Evolutionary conservation across 2,888 invertebrate species (phyloP).

Genomic region (Phoenoteleia sp.): DNA sequence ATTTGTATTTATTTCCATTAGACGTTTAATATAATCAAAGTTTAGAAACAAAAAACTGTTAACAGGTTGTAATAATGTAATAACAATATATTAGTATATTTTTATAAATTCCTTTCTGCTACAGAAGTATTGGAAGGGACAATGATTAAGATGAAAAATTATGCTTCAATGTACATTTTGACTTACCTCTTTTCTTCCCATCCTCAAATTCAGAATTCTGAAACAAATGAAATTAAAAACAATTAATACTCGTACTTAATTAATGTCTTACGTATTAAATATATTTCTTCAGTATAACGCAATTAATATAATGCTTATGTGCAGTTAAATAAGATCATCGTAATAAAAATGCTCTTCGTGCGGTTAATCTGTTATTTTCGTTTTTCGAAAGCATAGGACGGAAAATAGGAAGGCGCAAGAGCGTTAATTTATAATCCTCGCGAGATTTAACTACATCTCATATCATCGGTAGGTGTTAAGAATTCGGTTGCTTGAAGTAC

Average conservation of each 20-base stretch:
- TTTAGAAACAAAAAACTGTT: too few species aligned
- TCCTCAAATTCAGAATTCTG: constrained; percentile 21
- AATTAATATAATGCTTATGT: neutral
- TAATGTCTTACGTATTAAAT: too few species aligned
- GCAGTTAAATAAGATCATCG: constrained; percentile 9
- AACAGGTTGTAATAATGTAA: too few species aligned
- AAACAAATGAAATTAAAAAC: constrained; percentile 11
- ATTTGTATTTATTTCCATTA: too few species aligned
- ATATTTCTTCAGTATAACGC: too few species aligned
- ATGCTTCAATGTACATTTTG: neutral
- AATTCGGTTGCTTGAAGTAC: constrained; percentile 31
- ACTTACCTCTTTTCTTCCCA: constrained; percentile 38
- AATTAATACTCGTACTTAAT: too few species aligned
- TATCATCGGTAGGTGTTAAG: constrained; percentile 44
- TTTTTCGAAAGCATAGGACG: constrained; percentile 36
- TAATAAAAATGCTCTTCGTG: constrained; percentile 26
- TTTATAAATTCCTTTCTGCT: too few species aligned
- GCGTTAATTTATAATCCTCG: constrained; percentile 47
- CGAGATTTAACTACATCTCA: constrained; percentile 44
- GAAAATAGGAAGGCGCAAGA: constrained; percentile 50
- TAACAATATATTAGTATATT: too few species aligned
- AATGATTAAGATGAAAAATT: too few species aligned
- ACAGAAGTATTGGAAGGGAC: too few species aligned
- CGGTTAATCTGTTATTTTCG: constrained; percentile 49
- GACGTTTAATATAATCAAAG: too few species aligned